phyloP scores from a whole-genome alignment of 2,113 vertebrate genomes.

The Mormyrus iriodes region DNA sequence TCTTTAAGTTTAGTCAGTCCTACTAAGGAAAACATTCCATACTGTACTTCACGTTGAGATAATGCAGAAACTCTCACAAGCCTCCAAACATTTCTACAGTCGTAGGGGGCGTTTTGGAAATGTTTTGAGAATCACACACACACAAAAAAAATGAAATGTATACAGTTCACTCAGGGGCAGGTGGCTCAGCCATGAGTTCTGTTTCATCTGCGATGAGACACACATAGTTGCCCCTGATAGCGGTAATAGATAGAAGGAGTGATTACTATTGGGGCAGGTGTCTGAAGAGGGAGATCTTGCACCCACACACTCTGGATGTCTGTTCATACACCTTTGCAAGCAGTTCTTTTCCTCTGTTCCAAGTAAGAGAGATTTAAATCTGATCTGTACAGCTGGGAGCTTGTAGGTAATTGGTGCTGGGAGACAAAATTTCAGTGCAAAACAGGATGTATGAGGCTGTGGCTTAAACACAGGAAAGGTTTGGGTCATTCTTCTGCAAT shows the following conservation, averaged over 20 bases:
- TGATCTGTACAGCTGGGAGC: conserved; percentile 30
- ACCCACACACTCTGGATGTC: not conserved
- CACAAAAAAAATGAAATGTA: not conserved
- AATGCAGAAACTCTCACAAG: not conserved
- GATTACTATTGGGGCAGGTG: conserved; percentile 25
- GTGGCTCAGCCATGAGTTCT: conserved; percentile 34
- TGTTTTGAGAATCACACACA: conserved; percentile 23
- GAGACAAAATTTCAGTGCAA: not conserved
- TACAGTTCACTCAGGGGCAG: conserved; percentile 12
- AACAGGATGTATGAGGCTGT: not conserved
- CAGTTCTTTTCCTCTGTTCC: not conserved
- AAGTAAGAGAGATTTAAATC: conserved; percentile 26
- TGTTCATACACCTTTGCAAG: conserved; percentile 25
- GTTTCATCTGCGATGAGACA: conserved; percentile 19
- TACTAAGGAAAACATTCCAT: not conserved
- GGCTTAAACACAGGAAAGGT: not conserved
- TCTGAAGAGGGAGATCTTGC: conserved; percentile 29
- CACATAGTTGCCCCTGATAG: conserved; percentile 8
- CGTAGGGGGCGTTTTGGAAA: conserved; percentile 3
- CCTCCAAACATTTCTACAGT: conserved; percentile 25
- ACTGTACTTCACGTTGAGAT: not conserved
- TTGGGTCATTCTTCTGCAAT: not conserved
- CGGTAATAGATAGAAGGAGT: conserved; percentile 35
- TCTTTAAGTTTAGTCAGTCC: not conserved
- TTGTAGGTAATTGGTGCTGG: conserved; percentile 28